Base-by-base conservation (phyloP, 2,888 invertebrate genomes). In the Polymixis lichenea region DNA sequence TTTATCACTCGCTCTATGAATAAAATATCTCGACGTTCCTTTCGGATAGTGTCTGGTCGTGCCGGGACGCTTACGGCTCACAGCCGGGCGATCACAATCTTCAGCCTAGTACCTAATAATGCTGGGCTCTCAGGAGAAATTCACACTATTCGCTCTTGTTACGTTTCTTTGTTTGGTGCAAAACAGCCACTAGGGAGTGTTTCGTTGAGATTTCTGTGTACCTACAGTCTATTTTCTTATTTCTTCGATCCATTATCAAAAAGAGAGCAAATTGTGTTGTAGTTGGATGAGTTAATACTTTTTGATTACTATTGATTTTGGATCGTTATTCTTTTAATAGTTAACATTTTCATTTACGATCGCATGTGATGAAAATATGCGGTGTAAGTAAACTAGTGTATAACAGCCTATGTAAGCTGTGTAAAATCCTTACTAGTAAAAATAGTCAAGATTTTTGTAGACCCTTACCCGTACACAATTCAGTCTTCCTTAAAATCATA, bases 1-100 rank as follows among this genome's bases (percentile, higher is more conserved):
- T 96, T 95, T 95, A 95, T 96, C 95, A 95, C 92, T 90, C 87
- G 91, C 91, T 93, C 94, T 95, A 95, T 95, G 95, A 96, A 96
- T 96, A 95, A 95, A 95, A 95, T 95, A 95, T 96, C 93, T 93
- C 92, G 93, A 93, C 91, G 91, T 92, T 93, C 92, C 93, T 93
- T 92, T 93, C 92, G 94, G 93, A 95, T 94, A 93, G 93, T 90
- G 92, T 90, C 91, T 92, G 90, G 92, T 94, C 94, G 94, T 94
- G 94, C 92, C 91, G 92, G 92, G 93, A 92, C 93, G 92, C 91
- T 93, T 93, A 92, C 91, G 90, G 92, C 93, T 93, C 91, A 90
- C 89, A 92, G 91, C 89, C 77, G 73, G 86, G 89, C 91, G 94
- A 95, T 95, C 91, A 91, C 93, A 92, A 95, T 95, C 94, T 94